Evolutionary conservation across 2,797 vertebrate species (phyloP).

Genomic region (Alfaro cultratus): DNA sequence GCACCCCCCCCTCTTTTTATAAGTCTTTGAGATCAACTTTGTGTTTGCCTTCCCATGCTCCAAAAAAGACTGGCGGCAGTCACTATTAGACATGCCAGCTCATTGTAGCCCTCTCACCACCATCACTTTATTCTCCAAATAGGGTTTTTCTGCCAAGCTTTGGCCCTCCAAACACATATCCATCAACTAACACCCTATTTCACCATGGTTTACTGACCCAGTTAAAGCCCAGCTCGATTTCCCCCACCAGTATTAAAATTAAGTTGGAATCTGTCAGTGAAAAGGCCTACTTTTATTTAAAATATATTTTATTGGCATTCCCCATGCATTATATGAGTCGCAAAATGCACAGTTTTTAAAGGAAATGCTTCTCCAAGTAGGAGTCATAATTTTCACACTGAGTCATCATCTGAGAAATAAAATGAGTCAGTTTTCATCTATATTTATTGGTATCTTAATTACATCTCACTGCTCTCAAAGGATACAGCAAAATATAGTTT

Average conservation of each 20-base stretch:
- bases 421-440: constrained; percentile 10
- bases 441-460: constrained; percentile 1
- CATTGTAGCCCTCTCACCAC: constrained; percentile 57
- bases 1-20: constrained; percentile 45
- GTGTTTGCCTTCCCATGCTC: constrained; percentile 85
- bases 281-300: not conserved
- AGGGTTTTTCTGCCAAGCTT: constrained; percentile 53
- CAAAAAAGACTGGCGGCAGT: constrained; percentile 66
- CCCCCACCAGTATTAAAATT: constrained; percentile 9
- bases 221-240: constrained; percentile 27
- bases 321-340: not conserved
- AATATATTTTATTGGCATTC: not conserved
- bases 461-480: not conserved
- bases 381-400: not conserved
- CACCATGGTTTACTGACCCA: constrained; percentile 62
- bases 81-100: constrained; percentile 51
- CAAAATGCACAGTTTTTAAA: not conserved
- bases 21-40: constrained; percentile 77
- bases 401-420: constrained; percentile 13
- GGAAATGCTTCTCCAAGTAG: not conserved
- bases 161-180: not conserved
- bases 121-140: constrained; percentile 55
- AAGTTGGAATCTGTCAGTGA: not conserved
- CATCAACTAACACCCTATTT: constrained; percentile 8
- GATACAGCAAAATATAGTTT: not conserved